Evolutionary conservation across 2,113 vertebrate genomes (phyloP), one percentile per base, ranked within the genome.

Genomic region (Esox niger): DNA sequence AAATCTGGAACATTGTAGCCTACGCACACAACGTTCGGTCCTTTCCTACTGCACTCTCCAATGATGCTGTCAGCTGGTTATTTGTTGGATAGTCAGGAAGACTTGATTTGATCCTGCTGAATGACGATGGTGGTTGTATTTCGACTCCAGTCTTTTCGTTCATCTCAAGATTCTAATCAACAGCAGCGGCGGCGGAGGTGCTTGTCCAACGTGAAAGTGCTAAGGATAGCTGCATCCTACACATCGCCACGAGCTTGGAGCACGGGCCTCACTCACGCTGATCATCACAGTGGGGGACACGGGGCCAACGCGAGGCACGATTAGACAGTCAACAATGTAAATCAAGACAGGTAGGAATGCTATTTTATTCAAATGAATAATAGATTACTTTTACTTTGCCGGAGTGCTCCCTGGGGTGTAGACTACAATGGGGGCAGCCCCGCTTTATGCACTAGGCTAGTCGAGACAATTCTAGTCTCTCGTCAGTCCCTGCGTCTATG

Each of bases 181-280:
- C 70, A 31, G 65, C 9, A 65, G 71, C 31, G 63, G 70, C 54
- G 33, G 46, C 1, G 66, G 68, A 15, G 84, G 61, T 69, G 84
- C 77, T 84, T 74, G 70, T 76, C 70, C 79, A 80, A 64, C 74
- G 80, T 80, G 64, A 76, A 82, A 76, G 79, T 74, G 82, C 80
- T 76, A 69, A 75, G 81, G 83, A 84, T 74, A 84, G 79, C 85
- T 84, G 75, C 82, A 87, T 80, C 83, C 84, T 80, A 78, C 86
- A 88, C 84, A 82, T 73, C 61, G 76, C 60, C 55, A 43, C 38
- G 38, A 43, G 38, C 3, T 17, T 43, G 38, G 13, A 84, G 70
- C 75, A 74, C 71, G 81, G 71, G 79, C 78, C 68, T 74, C 77
- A 74, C 77, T 77, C 52, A 75, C 84, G 70, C 68, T 72, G 62